Conservation (phyloP, 2,888 invertebrate species). For the Cerastoderma edule region DNA sequence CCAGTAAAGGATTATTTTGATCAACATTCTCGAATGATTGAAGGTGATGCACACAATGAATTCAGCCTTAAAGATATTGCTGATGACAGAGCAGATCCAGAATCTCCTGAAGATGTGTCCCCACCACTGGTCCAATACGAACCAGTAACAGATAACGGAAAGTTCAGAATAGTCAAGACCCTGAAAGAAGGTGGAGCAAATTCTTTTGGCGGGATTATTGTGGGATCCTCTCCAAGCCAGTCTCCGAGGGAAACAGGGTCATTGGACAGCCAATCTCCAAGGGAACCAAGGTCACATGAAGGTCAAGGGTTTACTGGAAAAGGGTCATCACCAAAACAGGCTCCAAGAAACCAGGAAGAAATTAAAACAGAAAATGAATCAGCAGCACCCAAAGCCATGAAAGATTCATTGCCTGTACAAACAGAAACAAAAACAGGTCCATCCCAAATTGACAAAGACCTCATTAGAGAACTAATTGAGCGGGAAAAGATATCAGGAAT, state of each 20-base stretch:
- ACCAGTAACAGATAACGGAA: constrained; percentile 56
- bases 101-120: constrained; percentile 19
- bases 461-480: constrained; percentile 22
- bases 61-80: not conserved
- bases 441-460: constrained; percentile 12
- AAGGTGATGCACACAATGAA: not conserved
- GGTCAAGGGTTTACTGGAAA: not conserved
- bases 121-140: constrained; percentile 57
- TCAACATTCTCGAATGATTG: too few species aligned
- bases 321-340: not conserved
- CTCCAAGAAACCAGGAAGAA: not conserved
- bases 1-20: too few species aligned
- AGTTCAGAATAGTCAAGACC: constrained; percentile 59
- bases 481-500: constrained; percentile 34
- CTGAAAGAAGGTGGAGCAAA: constrained; percentile 42
- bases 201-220: constrained; percentile 38
- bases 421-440: too few species aligned
- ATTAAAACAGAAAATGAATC: not conserved
- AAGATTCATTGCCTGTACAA: too few species aligned
- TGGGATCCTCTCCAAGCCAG: constrained; percentile 37
- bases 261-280: constrained; percentile 38
- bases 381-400: too few species aligned
- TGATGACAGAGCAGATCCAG: constrained; percentile 5
- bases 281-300: constrained; percentile 31
- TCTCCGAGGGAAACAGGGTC: constrained; percentile 45